Evolutionary conservation across 2,888 invertebrate genomes (phyloP).

Genomic region (Euzophera pinguis): DNA sequence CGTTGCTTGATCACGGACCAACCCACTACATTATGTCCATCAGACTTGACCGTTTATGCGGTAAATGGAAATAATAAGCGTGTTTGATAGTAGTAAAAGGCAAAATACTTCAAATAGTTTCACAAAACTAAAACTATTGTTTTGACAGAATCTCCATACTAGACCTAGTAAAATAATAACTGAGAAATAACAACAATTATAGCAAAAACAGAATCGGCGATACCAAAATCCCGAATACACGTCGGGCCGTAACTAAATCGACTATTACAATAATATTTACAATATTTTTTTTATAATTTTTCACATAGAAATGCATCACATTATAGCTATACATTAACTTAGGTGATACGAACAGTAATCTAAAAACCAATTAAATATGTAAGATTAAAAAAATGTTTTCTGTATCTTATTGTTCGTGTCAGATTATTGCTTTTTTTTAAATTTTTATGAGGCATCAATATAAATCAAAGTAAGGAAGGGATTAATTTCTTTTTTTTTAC

Average conservation of each 20-base stretch:
- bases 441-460: no score
- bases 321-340: constrained; percentile 29
- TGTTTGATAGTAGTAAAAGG: no score
- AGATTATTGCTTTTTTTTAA: constrained; percentile 15
- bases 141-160: no score
- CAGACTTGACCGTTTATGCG: no score
- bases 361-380: constrained; percentile 35
- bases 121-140: no score
- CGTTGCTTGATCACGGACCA: no score
- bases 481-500: no score
- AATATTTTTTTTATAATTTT: constrained; percentile 22
- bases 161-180: not conserved
- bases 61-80: no score
- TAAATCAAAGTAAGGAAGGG: no score
- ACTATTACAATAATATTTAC: not conserved
- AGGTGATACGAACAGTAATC: constrained; percentile 25
- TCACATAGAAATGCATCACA: constrained; percentile 22
- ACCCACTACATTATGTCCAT: no score
- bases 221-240: not conserved
- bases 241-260: not conserved
- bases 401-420: not conserved
- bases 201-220: constrained; percentile 1
- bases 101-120: no score
- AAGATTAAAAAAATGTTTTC: constrained; percentile 22
- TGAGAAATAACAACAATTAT: not conserved